Base-by-base conservation (phyloP, 1,140 invertebrate genomes). In the Ptiloglossa arizonensis region DNA sequence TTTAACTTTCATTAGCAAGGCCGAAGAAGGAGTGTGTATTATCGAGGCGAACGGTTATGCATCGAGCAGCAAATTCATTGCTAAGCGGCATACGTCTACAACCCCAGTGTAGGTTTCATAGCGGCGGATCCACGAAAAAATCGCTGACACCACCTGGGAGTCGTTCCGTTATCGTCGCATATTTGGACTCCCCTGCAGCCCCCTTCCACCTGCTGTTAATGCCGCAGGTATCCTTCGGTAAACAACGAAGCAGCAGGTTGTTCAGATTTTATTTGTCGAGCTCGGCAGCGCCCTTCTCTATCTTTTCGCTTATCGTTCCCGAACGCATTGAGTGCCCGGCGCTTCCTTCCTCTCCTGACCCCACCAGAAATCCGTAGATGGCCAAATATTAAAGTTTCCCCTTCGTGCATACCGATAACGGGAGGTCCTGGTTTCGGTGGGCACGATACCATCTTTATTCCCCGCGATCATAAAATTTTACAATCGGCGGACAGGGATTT, bases 191-290 rank as follows among this genome's bases (percentile, higher is more conserved):
- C 64, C 70, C 57, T 68, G 66, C 44, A 41, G 13, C 8, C 38
- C 64, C 56, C 73, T 41, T 64, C 72, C 29, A 63, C 52, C 56
- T 64, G 54, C 68, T 29, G 68, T 85, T 86, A 86, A 86, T 86
- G 83, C 87, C 80, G 82, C 81, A 87, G 82, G 85, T 90, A 89
- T 90, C 86, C 88, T 89, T 89, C 85, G 87, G 88, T 88, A 92
- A 89, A 92, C 91, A 91, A 91, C 87, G 86, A 79, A 87, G 81
- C 89, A 86, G 85, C 88, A 90, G 90, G 87, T 91, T 91, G 90
- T 91, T 90, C 90, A 87, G 90, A 90, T 92, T 91, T 92, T 91
- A 91, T 92, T 90, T 92, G 89, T 88, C 84, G 82, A 89, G 89
- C 86, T 87, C 82, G 67, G 54, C 67, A 76, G 63, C 78, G 59